Conservation (phyloP, 2,888 invertebrate genomes). For the Thecophora atra region DNA sequence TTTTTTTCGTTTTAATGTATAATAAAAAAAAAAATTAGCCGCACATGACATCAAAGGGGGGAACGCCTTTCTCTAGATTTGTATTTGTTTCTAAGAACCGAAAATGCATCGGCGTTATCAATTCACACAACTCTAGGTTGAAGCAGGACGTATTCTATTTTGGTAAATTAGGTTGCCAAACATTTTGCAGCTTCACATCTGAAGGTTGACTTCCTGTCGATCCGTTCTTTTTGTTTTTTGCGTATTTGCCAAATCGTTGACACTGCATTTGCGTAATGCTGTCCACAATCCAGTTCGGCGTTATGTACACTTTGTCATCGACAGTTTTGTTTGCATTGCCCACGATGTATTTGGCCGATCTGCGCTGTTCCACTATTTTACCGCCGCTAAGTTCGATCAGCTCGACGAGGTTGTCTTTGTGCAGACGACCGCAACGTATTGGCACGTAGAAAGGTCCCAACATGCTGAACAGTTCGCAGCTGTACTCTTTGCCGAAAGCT, state of each 20-base stretch:
- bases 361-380: conserved; percentile 65
- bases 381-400: conserved; percentile 71
- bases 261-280: conserved; percentile 70
- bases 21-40: no score
- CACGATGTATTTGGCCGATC: conserved; percentile 69
- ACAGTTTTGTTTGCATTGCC: conserved; percentile 63
- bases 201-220: neutral
- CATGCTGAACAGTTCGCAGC: conserved; percentile 71
- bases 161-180: no score
- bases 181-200: neutral
- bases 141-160: no score
- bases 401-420: conserved; percentile 69
- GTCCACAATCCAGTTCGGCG: conserved; percentile 73
- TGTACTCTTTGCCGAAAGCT: conserved; percentile 70
- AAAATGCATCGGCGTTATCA: no score
- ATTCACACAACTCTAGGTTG: no score
- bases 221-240: conserved; percentile 6
- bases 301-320: conserved; percentile 66
- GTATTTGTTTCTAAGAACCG: no score
- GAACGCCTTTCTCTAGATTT: no score
- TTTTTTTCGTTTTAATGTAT: no score
- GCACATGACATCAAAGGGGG: no score
- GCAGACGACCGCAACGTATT: conserved; percentile 66
- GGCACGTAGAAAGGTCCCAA: conserved; percentile 71
- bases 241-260: conserved; percentile 67